Base-by-base conservation (phyloP, 2,888 invertebrate genomes). In the Cetonia aurata region DNA sequence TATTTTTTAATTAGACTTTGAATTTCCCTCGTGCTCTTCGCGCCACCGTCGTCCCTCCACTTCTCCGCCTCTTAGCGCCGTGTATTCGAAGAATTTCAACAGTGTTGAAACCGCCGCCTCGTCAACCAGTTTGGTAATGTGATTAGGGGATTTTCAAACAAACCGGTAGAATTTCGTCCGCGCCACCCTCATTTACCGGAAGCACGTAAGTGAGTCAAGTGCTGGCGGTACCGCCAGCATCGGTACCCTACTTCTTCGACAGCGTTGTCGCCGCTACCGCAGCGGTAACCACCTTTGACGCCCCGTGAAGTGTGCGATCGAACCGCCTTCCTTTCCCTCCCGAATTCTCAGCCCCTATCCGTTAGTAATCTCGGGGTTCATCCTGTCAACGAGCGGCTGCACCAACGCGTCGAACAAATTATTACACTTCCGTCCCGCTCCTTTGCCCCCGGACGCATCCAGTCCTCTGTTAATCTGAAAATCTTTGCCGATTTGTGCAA, bases 171-270 rank as follows among this genome's bases (percentile, higher is more conserved):
- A 70, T 65, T 70, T 70, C 65, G 17, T 31, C 33, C 52, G 6
- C 15, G 74, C 48, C 73, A 73, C 80, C 79, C 79, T 77, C 78
- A 75, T 80, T 80, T 78, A 76, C 78, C 80, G 81, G 81, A 81
- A 79, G 79, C 76, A 76, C 72, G 79, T 80, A 80, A 82, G 80
- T 81, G 80, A 81, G 80, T 81, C 80, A 81, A 81, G 80, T 80
- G 78, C 80, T 80, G 77, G 79, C 80, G 77, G 71, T 78, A 69
- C 70, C 65, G 46, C 12, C 41, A 42, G 25, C 56, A 37, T 25
- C 44, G 37, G 56, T 31, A 33, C 68, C 56, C 56, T 56, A 15
- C 56, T 56, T 56, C 62, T 19, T 59, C 42, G 48, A 10, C 53
- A 31, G 12, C 25, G 25, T 31, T 53, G 53, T 25, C 62, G 48